A percentile compares a stretch with the other conserved stretches of the same genome.
Evolutionary conservation across 2,797 vertebrate genomes (phyloP).

Genomic region (Tiaroga cobitis): DNA sequence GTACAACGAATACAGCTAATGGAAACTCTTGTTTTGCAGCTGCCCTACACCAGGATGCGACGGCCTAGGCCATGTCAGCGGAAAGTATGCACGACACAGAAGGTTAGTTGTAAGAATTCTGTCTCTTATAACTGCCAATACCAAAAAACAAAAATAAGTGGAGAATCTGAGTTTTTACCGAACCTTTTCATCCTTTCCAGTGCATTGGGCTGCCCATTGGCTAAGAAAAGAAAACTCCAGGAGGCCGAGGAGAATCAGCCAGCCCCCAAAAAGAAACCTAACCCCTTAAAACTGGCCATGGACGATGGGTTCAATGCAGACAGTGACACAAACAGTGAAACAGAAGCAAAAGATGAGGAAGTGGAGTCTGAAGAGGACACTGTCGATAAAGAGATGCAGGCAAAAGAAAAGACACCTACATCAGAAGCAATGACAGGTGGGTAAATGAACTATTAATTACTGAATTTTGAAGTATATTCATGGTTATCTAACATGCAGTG

Average conservation of each 20-base stretch:
- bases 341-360: constrained; percentile 81
- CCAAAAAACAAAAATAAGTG: background rate
- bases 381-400: constrained; percentile 77
- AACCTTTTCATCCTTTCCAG: constrained; percentile 66
- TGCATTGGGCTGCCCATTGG: constrained; percentile 90
- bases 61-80: constrained; percentile 92
- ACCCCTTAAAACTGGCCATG: constrained; percentile 81
- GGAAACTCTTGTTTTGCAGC: constrained; percentile 72
- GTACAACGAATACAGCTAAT: background rate
- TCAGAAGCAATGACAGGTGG: constrained; percentile 64
- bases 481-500: background rate
- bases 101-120: constrained; percentile 75
- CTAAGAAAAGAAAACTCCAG: constrained; percentile 95
- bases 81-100: constrained; percentile 92
- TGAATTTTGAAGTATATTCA: background rate
- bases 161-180: background rate
- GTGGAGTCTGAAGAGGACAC: constrained; percentile 80
- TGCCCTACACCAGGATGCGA: constrained; percentile 96
- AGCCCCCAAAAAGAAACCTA: constrained; percentile 86
- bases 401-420: constrained; percentile 64
- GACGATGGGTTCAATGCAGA: constrained; percentile 86
- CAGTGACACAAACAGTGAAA: constrained; percentile 84
- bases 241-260: constrained; percentile 84
- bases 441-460: constrained; percentile 29
- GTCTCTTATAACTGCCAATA: background rate